Conservation (phyloP, 2,113 vertebrate genomes). For the Cygnus buccinator region DNA sequence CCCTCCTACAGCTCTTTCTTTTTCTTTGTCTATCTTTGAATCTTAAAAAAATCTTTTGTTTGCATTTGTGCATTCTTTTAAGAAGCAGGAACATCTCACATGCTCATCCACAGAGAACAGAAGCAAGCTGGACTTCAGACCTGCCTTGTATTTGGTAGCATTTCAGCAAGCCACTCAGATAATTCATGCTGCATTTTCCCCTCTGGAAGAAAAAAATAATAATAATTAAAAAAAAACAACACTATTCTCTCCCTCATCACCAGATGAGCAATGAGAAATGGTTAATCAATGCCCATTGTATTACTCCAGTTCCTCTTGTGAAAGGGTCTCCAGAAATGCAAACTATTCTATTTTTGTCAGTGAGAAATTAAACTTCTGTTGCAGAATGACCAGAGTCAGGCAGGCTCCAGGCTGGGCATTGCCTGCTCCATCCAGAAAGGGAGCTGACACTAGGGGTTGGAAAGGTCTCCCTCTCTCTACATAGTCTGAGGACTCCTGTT, state of each 20-base stretch:
- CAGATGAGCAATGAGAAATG: background rate
- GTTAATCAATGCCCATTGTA: background rate
- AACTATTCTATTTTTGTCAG: background rate
- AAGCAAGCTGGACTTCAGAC: background rate
- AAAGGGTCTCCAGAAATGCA: background rate
- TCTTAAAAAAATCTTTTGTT: background rate
- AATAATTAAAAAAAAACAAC: fast-evolving
- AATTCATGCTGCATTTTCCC: background rate
- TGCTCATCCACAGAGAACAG: background rate
- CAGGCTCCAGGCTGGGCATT: background rate
- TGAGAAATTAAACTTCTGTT: background rate
- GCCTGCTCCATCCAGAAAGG: background rate
- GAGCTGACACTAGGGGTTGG: background rate
- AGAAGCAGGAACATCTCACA: background rate
- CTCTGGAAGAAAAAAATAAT: background rate
- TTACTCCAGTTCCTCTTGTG: fast-evolving
- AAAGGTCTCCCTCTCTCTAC: background rate
- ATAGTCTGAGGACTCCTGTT: background rate
- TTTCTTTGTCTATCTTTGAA: background rate
- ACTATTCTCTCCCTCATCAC: background rate
- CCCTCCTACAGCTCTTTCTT: background rate
- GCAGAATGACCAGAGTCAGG: background rate
- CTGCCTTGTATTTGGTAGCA: background rate
- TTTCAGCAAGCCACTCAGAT: background rate
- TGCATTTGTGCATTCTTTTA: background rate